These are phyloP conservation scores for Periparus ater DNA, from an alignment of 2,797 vertebrate species.

Conservation along the genomic window DNA sequence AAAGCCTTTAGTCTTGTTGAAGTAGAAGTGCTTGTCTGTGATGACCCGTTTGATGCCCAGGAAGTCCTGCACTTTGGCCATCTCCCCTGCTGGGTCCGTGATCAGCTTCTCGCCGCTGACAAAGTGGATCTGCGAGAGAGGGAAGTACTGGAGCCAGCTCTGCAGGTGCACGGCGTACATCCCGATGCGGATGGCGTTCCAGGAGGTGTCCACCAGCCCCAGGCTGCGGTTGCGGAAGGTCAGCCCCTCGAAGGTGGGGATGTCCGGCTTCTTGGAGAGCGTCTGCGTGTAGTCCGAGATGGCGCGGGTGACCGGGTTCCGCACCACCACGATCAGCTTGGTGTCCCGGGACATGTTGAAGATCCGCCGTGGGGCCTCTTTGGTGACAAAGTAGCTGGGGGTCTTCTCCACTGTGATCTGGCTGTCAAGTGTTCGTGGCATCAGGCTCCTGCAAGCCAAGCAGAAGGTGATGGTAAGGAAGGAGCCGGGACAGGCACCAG, in stretches of 20 bases:
- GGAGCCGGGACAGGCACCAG: fast-evolving
- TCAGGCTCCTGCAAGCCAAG: slow-evolving; percentile 82
- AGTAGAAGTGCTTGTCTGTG: slow-evolving; percentile 97
- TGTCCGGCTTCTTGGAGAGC: slow-evolving; percentile 93
- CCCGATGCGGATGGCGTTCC: slow-evolving; percentile 96
- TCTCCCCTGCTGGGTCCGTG: slow-evolving; percentile 92
- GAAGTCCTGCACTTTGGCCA: slow-evolving; percentile 96
- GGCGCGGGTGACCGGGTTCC: slow-evolving; percentile 94
- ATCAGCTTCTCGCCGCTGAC: slow-evolving; percentile 94
- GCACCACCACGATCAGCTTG: slow-evolving; percentile 94
- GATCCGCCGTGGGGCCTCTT: slow-evolving; percentile 89
- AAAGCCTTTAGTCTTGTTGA: slow-evolving; percentile 98
- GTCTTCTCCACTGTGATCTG: slow-evolving; percentile 98
- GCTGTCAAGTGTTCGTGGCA: slow-evolving; percentile 91
- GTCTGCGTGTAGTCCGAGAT: slow-evolving; percentile 99
- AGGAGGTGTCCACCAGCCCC: slow-evolving; percentile 90
- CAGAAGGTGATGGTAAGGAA: background rate
- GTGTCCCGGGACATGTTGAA: slow-evolving; percentile 90
- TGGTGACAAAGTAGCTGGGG: slow-evolving; percentile 95
- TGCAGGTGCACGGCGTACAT: slow-evolving; percentile 93
- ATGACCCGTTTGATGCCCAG: slow-evolving; percentile 92
- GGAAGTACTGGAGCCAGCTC: slow-evolving; percentile 95
- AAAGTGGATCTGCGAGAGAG: slow-evolving; percentile 93
- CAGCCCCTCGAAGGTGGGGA: slow-evolving; percentile 93
- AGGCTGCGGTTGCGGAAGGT: slow-evolving; percentile 91